Evolutionary conservation across 2,113 vertebrate species (phyloP).

Genomic region (Peromyscus leucopus): DNA sequence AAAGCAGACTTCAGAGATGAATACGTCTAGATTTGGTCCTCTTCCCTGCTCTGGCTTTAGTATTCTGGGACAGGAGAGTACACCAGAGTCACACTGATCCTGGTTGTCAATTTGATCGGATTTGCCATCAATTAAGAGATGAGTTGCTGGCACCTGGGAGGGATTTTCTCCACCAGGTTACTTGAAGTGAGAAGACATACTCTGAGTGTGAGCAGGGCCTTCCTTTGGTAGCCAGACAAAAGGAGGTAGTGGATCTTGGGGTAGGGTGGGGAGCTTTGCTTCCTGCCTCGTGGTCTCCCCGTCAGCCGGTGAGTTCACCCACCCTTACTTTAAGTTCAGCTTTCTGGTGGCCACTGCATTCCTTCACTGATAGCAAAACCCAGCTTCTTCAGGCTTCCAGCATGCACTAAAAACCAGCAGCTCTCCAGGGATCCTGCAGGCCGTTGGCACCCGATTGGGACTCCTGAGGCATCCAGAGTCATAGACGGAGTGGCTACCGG

Average conservation of each 20-base stretch:
- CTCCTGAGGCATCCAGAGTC: neutral
- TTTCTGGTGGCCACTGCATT: neutral
- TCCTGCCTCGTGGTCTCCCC: neutral
- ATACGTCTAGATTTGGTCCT: neutral
- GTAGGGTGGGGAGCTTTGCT: neutral
- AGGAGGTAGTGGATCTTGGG: neutral
- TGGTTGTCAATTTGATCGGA: neutral
- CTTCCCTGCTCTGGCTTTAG: neutral
- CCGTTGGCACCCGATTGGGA: neutral
- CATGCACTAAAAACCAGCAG: neutral
- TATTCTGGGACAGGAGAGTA: neutral
- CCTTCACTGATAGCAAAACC: neutral
- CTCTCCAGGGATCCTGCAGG: neutral
- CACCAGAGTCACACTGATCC: neutral
- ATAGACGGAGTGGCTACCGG: neutral
- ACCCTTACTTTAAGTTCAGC: neutral
- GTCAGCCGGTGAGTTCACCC: neutral
- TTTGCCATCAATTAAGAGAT: neutral
- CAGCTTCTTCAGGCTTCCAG: neutral
- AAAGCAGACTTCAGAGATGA: neutral
- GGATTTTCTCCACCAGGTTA: neutral
- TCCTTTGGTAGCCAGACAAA: neutral
- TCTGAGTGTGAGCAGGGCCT: neutral
- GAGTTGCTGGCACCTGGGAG: neutral
- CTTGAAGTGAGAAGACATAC: neutral